Percentiles rank a stretch among this genome's conserved stretches.
Evolutionary conservation across 2,797 vertebrate genomes (phyloP).

Genomic region (Mionectes olivaceus): DNA sequence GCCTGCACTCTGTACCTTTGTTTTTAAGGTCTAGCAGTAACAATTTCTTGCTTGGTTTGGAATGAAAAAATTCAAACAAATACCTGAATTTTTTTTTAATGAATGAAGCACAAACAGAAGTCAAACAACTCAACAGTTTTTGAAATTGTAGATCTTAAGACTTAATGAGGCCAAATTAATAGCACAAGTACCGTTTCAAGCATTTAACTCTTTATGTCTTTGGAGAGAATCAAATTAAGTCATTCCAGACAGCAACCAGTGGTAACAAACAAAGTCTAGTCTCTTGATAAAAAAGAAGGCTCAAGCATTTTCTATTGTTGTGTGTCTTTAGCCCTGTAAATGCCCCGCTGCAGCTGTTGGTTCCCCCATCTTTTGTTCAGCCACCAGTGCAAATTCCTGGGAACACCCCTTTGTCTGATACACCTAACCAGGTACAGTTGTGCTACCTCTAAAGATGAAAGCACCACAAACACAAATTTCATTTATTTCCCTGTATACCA

Average conservation of each 20-base stretch:
- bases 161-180: slow-evolving; percentile 56
- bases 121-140: slow-evolving; percentile 3
- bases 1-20: background rate
- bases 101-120: background rate
- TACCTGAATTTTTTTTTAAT: background rate
- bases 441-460: background rate
- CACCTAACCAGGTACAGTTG: background rate
- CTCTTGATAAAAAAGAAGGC: background rate
- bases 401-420: background rate
- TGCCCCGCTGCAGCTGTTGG: background rate
- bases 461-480: background rate
- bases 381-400: background rate
- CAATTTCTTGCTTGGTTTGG: background rate
- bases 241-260: slow-evolving; percentile 17
- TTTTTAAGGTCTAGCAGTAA: background rate
- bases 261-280: background rate
- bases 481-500: background rate
- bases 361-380: background rate
- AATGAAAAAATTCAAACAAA: background rate
- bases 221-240: slow-evolving; percentile 57
- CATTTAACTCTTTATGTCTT: slow-evolving; percentile 55
- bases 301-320: background rate
- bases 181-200: slow-evolving; percentile 40
- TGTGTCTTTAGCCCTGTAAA: background rate
- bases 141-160: slow-evolving; percentile 33